Evolutionary conservation across 2,888 invertebrate species (phyloP), one percentile per base, ranked within the genome.

Genomic region (Tetheella fluctuosa): DNA sequence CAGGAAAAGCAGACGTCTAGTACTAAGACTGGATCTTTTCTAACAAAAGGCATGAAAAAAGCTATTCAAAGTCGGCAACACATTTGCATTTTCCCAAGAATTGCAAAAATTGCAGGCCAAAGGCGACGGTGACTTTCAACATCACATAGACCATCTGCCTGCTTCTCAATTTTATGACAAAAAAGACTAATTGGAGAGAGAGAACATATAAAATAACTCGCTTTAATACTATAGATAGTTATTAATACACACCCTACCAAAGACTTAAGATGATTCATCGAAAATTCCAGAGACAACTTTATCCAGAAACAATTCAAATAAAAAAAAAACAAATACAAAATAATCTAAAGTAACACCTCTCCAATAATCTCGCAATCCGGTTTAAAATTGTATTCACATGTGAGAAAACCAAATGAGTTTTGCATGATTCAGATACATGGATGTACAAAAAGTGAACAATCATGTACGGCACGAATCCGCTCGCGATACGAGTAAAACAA

Each of bases 401-500:
- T 55, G 55, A 20, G 17, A 34, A 55, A 55, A 37, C 17, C 37
- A 55, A 55, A 20, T 13, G 54, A 5, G 55, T 55, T 17, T 37
- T 55, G n/a, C 34, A 55, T 55, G 34, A 55, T 55, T 34, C 34
- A 34, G 17, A 30, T 17, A 48, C 48, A 20, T 10, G 10, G 48
- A 10, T 48, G 48, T 20, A 55, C 55, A 55, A 17, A 48, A 34
- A 42, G 28, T 37, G 54, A 57, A 54, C 54, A 58, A 59, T 52
- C 48, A 34, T 48, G 54, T 55, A 60, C 55, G 57, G 54, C 57
- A 48, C 28, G 55, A 39, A 64, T 67, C 48, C 20, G 17, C 42
- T 17, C 5, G 59, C 57, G 61, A 62, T 69, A 64, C 62, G 37
- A 73, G 73, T 71, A 77, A 74, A 75, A 75, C 72, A 67, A 69